phyloP scores from a whole-genome alignment of 2,888 invertebrate species.

The Therioaphis trifolii region DNA sequence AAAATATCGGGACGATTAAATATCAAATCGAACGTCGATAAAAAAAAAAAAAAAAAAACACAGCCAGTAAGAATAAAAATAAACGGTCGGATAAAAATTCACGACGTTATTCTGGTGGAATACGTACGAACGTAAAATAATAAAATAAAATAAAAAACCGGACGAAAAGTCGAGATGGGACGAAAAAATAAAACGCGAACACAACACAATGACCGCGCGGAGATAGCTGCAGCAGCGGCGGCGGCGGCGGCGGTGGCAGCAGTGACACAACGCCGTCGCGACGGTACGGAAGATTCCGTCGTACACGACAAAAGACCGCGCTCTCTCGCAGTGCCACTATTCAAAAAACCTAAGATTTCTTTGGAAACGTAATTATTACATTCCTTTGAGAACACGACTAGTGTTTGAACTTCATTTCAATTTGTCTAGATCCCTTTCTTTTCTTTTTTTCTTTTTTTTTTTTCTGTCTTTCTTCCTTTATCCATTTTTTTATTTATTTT shows the following conservation, averaged over 20 bases:
- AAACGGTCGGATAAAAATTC: conserved; percentile 5
- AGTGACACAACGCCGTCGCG: background rate
- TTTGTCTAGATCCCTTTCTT: background rate
- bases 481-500: too few species aligned
- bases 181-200: background rate
- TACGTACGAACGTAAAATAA: background rate
- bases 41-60: background rate
- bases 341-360: conserved; percentile 27
- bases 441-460: background rate
- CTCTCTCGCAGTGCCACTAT: background rate
- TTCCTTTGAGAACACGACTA: background rate
- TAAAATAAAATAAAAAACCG: background rate
- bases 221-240: background rate
- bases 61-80: background rate
- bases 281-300: background rate
- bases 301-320: conserved; percentile 8
- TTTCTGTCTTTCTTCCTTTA: too few species aligned
- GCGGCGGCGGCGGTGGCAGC: background rate
- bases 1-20: too few species aligned
- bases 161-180: background rate
- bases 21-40: too few species aligned
- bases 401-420: conserved; percentile 29
- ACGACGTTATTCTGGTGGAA: background rate
- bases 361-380: conserved; percentile 19
- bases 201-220: background rate